phyloP scores from a whole-genome alignment of 2,113 vertebrate genomes.

The Sturnus vulgaris region DNA sequence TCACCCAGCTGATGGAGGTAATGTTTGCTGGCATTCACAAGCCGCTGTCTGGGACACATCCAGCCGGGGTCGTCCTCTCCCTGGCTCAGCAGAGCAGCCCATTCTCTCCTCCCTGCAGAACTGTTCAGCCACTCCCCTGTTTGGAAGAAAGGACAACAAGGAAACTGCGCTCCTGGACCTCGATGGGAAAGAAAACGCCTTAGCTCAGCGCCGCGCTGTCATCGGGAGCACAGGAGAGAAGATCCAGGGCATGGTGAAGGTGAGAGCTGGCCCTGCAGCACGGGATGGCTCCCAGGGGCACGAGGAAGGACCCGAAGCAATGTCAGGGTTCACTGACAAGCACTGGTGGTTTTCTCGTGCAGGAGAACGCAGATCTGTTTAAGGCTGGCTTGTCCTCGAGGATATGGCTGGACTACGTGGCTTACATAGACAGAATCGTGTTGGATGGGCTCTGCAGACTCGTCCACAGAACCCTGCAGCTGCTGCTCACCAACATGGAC shows the following conservation, averaged over 20 bases:
- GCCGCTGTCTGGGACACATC: accelerated
- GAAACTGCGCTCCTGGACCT: constrained; percentile 67
- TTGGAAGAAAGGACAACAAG: constrained; percentile 75
- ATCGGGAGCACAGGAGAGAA: constrained; percentile 27
- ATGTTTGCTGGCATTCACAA: neutral
- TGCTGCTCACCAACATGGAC: constrained; percentile 74
- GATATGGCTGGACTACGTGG: constrained; percentile 71
- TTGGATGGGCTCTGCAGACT: constrained; percentile 64
- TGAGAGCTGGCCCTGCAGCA: neutral
- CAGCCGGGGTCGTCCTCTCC: neutral
- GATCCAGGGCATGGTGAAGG: constrained; percentile 68
- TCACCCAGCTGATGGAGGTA: constrained; percentile 72
- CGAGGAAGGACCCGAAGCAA: accelerated
- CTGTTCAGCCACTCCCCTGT: constrained; percentile 68
- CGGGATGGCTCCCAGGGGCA: accelerated
- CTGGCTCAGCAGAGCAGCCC: neutral
- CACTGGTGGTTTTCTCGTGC: neutral
- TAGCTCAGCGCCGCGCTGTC: constrained; percentile 40
- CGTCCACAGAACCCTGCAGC: constrained; percentile 65
- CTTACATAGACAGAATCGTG: constrained; percentile 61
- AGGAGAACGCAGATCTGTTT: constrained; percentile 78
- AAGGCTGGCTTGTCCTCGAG: neutral
- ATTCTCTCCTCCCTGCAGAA: constrained; percentile 3
- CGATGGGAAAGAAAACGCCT: constrained; percentile 2
- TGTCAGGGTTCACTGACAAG: neutral